A percentile compares a stretch with the other conserved stretches of the same genome.
These are phyloP conservation scores for Listronotus bonariensis DNA, from an alignment of 1,140 invertebrate species.

Conservation along the genomic window DNA sequence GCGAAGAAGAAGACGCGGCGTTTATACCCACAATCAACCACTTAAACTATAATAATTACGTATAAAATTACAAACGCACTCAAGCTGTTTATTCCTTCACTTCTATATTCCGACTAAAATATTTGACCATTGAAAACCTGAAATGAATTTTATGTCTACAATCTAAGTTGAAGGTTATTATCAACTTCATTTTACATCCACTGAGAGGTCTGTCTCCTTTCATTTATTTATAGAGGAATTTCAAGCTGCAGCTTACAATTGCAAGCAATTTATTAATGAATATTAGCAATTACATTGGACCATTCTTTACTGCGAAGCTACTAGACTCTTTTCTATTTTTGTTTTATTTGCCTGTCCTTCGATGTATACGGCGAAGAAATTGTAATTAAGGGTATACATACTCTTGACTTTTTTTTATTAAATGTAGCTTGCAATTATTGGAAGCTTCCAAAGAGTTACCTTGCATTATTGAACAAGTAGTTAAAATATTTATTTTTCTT, in stretches of 20 bases:
- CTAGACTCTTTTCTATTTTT: constrained; percentile 34
- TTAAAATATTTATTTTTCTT: constrained; percentile 1
- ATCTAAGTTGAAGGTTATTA: constrained; percentile 50
- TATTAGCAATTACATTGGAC: constrained; percentile 40
- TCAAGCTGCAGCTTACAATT: constrained; percentile 41
- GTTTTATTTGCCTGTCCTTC: constrained; percentile 35
- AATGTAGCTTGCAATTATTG: constrained; percentile 30
- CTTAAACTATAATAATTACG: constrained; percentile 24
- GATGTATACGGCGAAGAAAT: constrained; percentile 31
- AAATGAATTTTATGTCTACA: constrained; percentile 50
- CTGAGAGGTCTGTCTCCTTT: constrained; percentile 41
- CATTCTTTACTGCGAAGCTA: constrained; percentile 35
- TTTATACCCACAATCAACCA: constrained; percentile 3
- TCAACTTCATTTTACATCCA: constrained; percentile 46
- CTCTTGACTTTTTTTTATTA: constrained; percentile 26
- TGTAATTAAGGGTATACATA: constrained; percentile 37
- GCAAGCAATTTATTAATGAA: constrained; percentile 43
- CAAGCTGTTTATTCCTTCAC: constrained; percentile 42
- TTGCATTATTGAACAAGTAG: constrained; percentile 2
- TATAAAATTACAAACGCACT: constrained; percentile 30
- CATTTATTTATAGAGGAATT: constrained; percentile 44
- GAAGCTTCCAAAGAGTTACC: constrained; percentile 23
- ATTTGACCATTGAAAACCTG: constrained; percentile 49
- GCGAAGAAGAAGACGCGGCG: neutral
- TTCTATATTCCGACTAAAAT: constrained; percentile 48